Conservation (phyloP, 2,113 vertebrate genomes). For the Speoplatyrhinus poulsoni region DNA sequence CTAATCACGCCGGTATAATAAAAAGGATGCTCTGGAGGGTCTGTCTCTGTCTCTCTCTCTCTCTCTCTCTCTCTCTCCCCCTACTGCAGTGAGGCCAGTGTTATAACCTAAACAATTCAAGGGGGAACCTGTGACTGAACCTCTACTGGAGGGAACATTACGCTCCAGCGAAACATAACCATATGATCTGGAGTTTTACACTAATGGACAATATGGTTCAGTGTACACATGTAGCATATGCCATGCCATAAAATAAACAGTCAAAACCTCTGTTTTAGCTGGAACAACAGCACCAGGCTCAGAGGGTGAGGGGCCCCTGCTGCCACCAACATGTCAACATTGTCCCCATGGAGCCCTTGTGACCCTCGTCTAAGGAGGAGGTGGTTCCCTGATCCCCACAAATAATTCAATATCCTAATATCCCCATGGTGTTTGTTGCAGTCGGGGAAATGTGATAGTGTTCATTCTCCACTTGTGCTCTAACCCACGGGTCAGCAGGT, state of each 20-base stretch:
- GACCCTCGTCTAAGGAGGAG: slow-evolving; percentile 38
- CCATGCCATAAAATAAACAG: slow-evolving; percentile 8
- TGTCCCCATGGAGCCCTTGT: slow-evolving; percentile 51
- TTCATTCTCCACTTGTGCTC: slow-evolving; percentile 64
- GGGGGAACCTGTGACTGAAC: slow-evolving; percentile 31
- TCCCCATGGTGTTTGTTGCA: slow-evolving; percentile 65
- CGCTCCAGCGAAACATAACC: slow-evolving; percentile 32
- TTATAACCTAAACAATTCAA: slow-evolving; percentile 39
- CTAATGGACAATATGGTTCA: slow-evolving; percentile 4
- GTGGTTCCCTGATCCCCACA: slow-evolving; percentile 27
- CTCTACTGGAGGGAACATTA: slow-evolving; percentile 43
- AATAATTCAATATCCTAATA: slow-evolving; percentile 75
- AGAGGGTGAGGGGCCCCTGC: slow-evolving; percentile 23
- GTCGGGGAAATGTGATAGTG: slow-evolving; percentile 70
- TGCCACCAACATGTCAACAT: slow-evolving; percentile 39
- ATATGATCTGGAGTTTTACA: slow-evolving; percentile 27
- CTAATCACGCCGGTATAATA: slow-evolving; percentile 68
- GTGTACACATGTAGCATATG: neutral
- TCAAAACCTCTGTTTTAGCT: slow-evolving; percentile 5
- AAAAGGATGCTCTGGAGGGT: slow-evolving; percentile 55
- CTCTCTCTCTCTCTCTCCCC: too few species aligned
- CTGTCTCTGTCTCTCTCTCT: too few species aligned
- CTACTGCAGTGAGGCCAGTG: slow-evolving; percentile 47
- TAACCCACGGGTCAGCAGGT: slow-evolving; percentile 69
- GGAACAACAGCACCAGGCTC: slow-evolving; percentile 1